These are phyloP conservation scores for Gorsachius magnificus DNA, from an alignment of 2,797 vertebrate genomes.

Conservation along the genomic window DNA sequence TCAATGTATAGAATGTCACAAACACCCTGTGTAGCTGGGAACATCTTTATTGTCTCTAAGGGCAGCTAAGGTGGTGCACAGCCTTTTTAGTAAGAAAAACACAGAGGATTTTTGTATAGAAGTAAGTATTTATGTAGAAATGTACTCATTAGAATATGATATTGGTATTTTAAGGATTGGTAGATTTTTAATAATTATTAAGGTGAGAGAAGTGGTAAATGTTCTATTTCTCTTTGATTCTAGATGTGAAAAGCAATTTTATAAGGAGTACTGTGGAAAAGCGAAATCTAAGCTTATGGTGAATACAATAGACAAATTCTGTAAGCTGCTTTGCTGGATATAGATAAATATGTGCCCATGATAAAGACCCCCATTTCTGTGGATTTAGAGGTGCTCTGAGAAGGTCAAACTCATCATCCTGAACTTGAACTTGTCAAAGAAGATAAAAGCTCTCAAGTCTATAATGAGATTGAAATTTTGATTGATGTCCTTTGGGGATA, in stretches of 20 bases:
- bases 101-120: background rate
- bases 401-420: slow-evolving; percentile 4
- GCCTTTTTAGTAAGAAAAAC: background rate
- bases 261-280: background rate
- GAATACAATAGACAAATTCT: background rate
- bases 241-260: background rate
- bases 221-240: background rate
- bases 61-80: background rate
- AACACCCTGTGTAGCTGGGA: background rate
- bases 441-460: slow-evolving; percentile 6
- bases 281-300: background rate
- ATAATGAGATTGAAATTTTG: slow-evolving; percentile 15
- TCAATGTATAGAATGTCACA: background rate
- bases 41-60: background rate
- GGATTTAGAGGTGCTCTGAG: slow-evolving; percentile 21
- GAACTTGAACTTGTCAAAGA: slow-evolving; percentile 22
- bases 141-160: background rate
- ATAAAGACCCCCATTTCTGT: background rate
- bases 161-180: background rate
- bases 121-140: background rate
- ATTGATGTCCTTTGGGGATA: background rate
- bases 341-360: background rate
- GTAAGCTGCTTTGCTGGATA: background rate
- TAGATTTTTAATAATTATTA: background rate
- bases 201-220: background rate